Percentiles rank a stretch among this genome's conserved stretches.
These are phyloP conservation scores for Origma solitaria DNA, from an alignment of 2,113 vertebrate genomes.

Conservation along the genomic window DNA sequence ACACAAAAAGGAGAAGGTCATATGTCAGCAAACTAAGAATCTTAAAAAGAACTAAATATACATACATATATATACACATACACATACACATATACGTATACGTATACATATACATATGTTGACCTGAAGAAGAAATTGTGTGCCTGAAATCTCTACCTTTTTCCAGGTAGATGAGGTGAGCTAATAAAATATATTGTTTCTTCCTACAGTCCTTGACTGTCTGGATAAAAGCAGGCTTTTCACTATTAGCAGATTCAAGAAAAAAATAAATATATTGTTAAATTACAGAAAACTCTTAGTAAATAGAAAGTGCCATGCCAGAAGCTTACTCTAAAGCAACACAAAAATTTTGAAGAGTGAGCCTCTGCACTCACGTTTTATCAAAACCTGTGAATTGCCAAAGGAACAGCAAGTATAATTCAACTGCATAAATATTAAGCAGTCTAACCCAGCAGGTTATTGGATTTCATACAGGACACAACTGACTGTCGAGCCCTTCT, in stretches of 20 bases:
- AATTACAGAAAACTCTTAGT: neutral
- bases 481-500: neutral
- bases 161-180: fast-evolving
- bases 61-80: neutral
- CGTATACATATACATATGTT: neutral
- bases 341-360: neutral
- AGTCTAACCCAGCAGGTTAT: neutral
- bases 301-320: neutral
- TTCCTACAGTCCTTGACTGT: neutral
- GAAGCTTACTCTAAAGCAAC: neutral
- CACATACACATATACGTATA: neutral
- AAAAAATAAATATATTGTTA: neutral
- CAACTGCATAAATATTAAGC: neutral
- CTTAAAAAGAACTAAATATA: neutral
- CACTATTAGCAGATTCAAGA: neutral
- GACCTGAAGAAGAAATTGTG: neutral
- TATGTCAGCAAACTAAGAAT: neutral
- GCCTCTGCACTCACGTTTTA: neutral
- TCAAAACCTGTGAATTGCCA: neutral
- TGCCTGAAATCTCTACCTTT: neutral
- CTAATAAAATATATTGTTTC: neutral
- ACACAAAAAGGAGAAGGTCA: neutral
- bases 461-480: neutral
- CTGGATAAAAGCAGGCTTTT: neutral
- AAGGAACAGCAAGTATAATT: neutral